phyloP scores from a whole-genome alignment of 2,888 invertebrate species.

The Apomyelois bistriatella region DNA sequence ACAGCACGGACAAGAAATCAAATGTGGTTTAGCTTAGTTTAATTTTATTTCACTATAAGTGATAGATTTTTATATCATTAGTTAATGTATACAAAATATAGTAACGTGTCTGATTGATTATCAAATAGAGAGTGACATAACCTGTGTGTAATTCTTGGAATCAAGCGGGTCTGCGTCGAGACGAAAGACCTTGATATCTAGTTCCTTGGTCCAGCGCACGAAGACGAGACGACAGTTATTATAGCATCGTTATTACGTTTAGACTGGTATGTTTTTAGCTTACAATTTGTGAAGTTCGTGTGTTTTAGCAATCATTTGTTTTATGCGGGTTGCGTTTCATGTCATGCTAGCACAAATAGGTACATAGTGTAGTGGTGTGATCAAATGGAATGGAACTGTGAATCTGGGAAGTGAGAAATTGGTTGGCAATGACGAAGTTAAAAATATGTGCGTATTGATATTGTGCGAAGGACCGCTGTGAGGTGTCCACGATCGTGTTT shows the following conservation, averaged over 20 bases:
- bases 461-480: conserved; percentile 59
- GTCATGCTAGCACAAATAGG: conserved; percentile 30
- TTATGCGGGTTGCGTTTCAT: conserved; percentile 26
- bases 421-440: conserved; percentile 59
- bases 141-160: conserved; percentile 74
- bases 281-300: conserved; percentile 62
- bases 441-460: conserved; percentile 60
- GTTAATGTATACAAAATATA: background rate
- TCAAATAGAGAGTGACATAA: conserved; percentile 38
- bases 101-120: background rate
- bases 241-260: conserved; percentile 76
- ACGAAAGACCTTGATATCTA: conserved; percentile 78
- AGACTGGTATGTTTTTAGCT: conserved; percentile 76
- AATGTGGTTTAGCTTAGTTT: conserved; percentile 8
- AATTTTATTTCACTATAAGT: conserved; percentile 29
- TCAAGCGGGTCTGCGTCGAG: conserved; percentile 61
- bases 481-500: conserved; percentile 55
- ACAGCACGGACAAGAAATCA: conserved; percentile 29
- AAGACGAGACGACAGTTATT: conserved; percentile 60
- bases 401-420: conserved; percentile 54
- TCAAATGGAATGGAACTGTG: conserved; percentile 47
- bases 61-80: conserved; percentile 10
- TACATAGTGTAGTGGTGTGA: conserved; percentile 61
- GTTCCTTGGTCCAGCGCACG: conserved; percentile 75
- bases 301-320: conserved; percentile 33